phyloP scores from a whole-genome alignment of 64 coral and sea anemone species.

The Stichodactyla helianthus region DNA sequence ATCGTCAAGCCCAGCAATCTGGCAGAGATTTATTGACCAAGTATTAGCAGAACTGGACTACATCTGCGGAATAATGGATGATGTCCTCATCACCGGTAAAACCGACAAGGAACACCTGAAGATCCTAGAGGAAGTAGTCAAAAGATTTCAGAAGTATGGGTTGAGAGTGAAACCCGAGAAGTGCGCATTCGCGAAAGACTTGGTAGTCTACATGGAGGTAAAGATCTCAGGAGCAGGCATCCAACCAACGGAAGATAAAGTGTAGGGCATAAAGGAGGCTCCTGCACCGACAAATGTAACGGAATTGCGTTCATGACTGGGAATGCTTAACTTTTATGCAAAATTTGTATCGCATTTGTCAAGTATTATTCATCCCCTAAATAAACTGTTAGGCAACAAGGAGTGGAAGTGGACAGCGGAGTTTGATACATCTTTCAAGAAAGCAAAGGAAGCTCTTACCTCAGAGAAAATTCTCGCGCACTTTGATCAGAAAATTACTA shows the following conservation, averaged over 20 bases:
- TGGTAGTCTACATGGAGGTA: conserved; percentile 4
- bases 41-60: background rate
- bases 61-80: background rate
- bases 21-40: background rate
- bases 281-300: conserved; percentile 2
- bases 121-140: background rate
- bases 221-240: background rate
- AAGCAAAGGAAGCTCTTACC: background rate
- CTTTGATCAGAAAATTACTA: conserved; percentile 35
- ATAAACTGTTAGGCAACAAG: background rate
- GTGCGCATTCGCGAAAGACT: conserved; percentile 25
- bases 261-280: background rate
- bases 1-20: no score
- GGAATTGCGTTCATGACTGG: conserved; percentile 8
- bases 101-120: background rate
- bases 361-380: background rate
- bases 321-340: background rate
- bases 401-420: background rate
- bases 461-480: conserved; percentile 12
- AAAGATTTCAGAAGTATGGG: conserved; percentile 31
- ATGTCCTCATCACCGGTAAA: background rate
- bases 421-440: background rate
- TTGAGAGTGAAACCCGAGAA: background rate
- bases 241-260: conserved; percentile 27
- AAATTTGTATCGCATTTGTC: conserved; percentile 21